Conservation (phyloP, 1,140 invertebrate genomes). For the Bombyx mandarina region DNA sequence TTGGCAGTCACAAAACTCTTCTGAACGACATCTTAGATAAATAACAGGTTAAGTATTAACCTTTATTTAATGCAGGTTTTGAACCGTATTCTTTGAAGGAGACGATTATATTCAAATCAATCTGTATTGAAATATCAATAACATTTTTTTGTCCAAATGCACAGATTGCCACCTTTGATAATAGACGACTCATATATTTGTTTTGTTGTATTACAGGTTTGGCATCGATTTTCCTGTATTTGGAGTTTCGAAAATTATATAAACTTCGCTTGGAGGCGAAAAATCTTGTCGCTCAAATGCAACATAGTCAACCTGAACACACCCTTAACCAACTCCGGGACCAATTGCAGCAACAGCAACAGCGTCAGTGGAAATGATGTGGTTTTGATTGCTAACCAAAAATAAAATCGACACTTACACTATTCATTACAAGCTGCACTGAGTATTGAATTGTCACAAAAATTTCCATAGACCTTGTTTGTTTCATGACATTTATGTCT, state of each 20-base stretch:
- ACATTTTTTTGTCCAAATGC: slow-evolving; percentile 2
- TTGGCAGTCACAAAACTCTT: too few species aligned
- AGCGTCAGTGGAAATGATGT: slow-evolving; percentile 28
- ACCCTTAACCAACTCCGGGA: slow-evolving; percentile 52
- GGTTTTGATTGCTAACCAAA: background rate
- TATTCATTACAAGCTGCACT: too few species aligned
- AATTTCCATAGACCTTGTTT: background rate
- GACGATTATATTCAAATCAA: too few species aligned
- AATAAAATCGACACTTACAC: too few species aligned
- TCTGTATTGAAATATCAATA: too few species aligned
- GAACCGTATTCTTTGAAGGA: too few species aligned
- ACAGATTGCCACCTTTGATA: too few species aligned
- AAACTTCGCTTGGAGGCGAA: slow-evolving; percentile 81
- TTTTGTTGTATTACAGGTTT: slow-evolving; percentile 56
- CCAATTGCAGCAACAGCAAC: slow-evolving; percentile 52
- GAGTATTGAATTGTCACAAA: background rate
- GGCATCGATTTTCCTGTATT: slow-evolving; percentile 81
- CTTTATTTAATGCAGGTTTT: too few species aligned
- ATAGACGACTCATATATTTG: too few species aligned
- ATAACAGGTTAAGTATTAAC: too few species aligned
- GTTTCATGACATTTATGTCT: background rate
- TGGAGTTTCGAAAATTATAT: slow-evolving; percentile 80
- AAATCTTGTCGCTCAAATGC: slow-evolving; percentile 89
- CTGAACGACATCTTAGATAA: too few species aligned
- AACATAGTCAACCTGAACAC: slow-evolving; percentile 73